Conservation (phyloP, 2,113 vertebrate species). For the Hippocampus abdominalis region DNA sequence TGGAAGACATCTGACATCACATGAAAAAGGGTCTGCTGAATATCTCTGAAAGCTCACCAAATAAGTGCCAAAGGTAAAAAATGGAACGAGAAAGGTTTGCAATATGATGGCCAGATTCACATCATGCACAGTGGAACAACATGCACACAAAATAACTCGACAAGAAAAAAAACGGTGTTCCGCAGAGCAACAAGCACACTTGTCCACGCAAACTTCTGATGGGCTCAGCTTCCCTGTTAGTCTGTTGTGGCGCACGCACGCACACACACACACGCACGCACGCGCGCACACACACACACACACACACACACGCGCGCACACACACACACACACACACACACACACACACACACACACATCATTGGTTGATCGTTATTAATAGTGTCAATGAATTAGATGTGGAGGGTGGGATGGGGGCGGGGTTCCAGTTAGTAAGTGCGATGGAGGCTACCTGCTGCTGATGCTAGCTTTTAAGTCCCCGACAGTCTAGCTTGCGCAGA, state of each 20-base stretch:
- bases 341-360: neutral
- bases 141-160: constrained; percentile 36
- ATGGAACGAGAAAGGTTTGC: constrained; percentile 1
- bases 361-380: constrained; percentile 29
- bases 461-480: constrained; percentile 15
- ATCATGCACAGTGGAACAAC: constrained; percentile 22
- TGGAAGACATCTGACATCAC: neutral
- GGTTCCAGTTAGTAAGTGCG: constrained; percentile 52
- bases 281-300: too few relatives aligned
- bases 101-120: neutral
- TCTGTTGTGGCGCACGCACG: constrained; percentile 2
- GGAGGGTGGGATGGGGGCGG: too few relatives aligned
- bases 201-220: neutral
- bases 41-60: neutral
- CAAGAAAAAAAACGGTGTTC: neutral
- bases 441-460: constrained; percentile 22
- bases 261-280: neutral
- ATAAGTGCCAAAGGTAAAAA: neutral
- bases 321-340: neutral
- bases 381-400: constrained; percentile 47
- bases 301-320: too few relatives aligned
- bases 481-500: constrained; percentile 12
- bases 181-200: constrained; percentile 11
- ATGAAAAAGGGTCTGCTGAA: neutral
- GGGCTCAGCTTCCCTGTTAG: constrained; percentile 57